phyloP scores from a whole-genome alignment of 2,113 vertebrate genomes.

The Hystrix brachyura region DNA sequence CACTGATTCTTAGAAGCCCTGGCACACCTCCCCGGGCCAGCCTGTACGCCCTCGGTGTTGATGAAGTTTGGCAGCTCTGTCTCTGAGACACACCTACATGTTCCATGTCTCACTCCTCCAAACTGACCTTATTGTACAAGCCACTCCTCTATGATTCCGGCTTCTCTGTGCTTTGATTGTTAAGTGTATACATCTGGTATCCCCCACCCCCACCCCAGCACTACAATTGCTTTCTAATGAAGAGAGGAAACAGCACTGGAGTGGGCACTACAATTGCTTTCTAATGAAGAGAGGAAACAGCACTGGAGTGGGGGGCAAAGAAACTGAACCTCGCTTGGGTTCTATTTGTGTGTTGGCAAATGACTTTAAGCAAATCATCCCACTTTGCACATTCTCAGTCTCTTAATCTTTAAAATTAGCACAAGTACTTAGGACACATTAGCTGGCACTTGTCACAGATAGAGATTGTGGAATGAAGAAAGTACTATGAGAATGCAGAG shows the following conservation, averaged over 20 bases:
- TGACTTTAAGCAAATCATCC: background rate
- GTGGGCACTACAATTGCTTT: background rate
- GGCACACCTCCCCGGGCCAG: background rate
- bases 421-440: background rate
- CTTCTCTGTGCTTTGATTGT: background rate
- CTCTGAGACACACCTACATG: background rate
- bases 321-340: background rate
- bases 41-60: background rate
- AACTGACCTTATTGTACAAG: background rate
- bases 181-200: background rate
- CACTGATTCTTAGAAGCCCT: background rate
- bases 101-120: background rate
- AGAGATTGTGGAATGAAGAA: background rate
- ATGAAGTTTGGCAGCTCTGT: background rate
- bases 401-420: constrained; percentile 15
- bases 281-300: constrained; percentile 1
- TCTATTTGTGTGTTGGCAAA: background rate
- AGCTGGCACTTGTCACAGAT: background rate
- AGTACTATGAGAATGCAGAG: background rate
- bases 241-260: background rate
- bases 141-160: background rate
- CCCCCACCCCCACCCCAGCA: background rate
- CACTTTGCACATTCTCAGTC: background rate
- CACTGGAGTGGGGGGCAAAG: background rate
- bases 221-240: background rate